phyloP scores from a whole-genome alignment of 2,113 vertebrate genomes.

The Corvus cornix region DNA sequence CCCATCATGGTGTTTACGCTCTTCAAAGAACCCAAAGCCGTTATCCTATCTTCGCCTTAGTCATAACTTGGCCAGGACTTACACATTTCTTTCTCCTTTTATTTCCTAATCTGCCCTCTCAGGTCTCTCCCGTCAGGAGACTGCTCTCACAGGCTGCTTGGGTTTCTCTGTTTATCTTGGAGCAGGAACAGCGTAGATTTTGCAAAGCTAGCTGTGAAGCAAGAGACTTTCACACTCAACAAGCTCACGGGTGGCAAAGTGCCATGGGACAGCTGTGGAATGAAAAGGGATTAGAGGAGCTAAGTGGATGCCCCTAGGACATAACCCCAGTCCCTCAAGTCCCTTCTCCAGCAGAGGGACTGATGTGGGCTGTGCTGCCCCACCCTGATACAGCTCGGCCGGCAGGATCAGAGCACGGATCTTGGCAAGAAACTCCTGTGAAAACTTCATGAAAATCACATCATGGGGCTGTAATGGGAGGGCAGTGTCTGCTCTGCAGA shows the following conservation, averaged over 20 bases:
- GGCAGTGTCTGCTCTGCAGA: not conserved
- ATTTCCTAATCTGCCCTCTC: conserved; percentile 39
- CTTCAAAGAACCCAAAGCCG: conserved; percentile 12
- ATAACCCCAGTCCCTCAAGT: not conserved
- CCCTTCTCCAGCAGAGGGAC: not conserved
- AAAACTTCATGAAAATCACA: not conserved
- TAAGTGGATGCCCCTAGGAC: not conserved
- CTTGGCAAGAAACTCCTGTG: not conserved
- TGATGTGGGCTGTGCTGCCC: not conserved
- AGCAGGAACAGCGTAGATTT: not conserved
- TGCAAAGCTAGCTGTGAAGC: conserved; percentile 58
- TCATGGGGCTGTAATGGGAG: accelerated
- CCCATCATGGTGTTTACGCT: not conserved
- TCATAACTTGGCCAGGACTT: conserved; percentile 47
- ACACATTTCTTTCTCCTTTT: conserved; percentile 3
- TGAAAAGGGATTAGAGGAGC: not conserved
- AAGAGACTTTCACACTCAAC: conserved; percentile 22
- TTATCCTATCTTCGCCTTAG: conserved; percentile 36
- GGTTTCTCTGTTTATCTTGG: conserved; percentile 60
- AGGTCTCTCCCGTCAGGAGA: conserved; percentile 28
- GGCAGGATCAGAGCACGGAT: not conserved
- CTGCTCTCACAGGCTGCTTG: not conserved
- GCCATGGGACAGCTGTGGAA: conserved; percentile 36
- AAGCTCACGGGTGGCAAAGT: not conserved
- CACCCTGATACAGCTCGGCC: not conserved